Conservation (phyloP, 2,113 vertebrate species). For the Hemichromis elongatus region DNA sequence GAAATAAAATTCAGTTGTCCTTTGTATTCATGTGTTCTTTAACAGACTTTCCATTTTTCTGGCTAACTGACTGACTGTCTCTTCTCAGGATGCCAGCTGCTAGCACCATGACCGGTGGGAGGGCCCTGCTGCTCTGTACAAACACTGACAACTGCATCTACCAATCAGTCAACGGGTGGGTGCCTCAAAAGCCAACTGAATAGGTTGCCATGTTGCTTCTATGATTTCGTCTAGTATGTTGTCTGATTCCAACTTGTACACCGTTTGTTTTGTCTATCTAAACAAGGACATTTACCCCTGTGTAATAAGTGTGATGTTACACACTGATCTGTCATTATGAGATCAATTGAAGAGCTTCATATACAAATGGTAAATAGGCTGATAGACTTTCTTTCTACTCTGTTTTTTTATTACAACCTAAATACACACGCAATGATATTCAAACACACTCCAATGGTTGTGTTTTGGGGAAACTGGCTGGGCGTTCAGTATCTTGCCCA, state of each 20-base stretch:
- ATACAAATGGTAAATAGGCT: not conserved
- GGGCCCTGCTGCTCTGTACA: constrained; percentile 79
- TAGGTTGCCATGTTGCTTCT: not conserved
- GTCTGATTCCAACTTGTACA: not conserved
- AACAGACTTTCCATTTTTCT: not conserved
- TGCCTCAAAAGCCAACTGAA: not conserved
- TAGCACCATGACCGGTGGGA: constrained; percentile 88
- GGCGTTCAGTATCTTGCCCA: not conserved
- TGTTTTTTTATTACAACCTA: not conserved
- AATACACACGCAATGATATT: not conserved
- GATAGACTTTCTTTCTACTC: not conserved
- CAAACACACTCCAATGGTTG: not conserved
- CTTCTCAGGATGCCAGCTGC: constrained; percentile 75
- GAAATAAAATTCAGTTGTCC: not conserved
- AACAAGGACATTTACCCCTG: not conserved
- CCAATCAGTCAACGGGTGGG: constrained; percentile 79
- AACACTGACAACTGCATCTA: constrained; percentile 78
- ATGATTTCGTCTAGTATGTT: not conserved
- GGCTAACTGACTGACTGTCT: not conserved
- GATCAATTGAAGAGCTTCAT: not conserved
- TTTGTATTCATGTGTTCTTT: not conserved
- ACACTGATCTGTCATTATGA: not conserved
- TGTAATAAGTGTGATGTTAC: not conserved
- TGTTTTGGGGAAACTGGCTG: not conserved
- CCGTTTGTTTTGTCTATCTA: not conserved